A percentile compares a stretch with the other conserved stretches of the same genome.
Conservation (phyloP, 2,888 invertebrate species). For the Patella pellucida region DNA sequence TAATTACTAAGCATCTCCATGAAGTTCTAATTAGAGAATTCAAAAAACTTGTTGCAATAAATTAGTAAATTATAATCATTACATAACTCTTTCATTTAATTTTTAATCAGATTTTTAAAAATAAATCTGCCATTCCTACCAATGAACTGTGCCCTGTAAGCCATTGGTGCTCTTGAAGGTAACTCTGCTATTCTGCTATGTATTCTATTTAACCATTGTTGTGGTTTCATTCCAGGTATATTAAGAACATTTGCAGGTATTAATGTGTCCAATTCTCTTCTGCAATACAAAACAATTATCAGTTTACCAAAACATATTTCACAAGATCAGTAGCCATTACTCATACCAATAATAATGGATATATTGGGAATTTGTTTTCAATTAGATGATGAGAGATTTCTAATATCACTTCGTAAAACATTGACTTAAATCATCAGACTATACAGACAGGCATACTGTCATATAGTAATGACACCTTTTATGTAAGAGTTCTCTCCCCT, state of each 20-base stretch:
- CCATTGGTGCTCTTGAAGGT: conserved; percentile 81
- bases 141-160: conserved; percentile 85
- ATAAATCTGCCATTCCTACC: conserved; percentile 67
- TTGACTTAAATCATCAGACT: too few relatives aligned
- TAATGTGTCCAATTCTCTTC: conserved; percentile 80
- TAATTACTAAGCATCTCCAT: too few relatives aligned
- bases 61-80: too few relatives aligned
- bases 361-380: neutral
- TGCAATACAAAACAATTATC: conserved; percentile 39
- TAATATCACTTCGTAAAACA: too few relatives aligned
- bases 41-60: too few relatives aligned
- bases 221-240: conserved; percentile 86
- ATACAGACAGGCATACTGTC: too few relatives aligned
- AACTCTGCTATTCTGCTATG: conserved; percentile 90
- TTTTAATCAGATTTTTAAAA: too few relatives aligned
- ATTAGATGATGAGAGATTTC: too few relatives aligned
- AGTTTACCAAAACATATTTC: neutral
- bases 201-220: conserved; percentile 91
- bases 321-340: neutral
- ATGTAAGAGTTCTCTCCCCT: too few relatives aligned
- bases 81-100: too few relatives aligned
- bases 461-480: too few relatives aligned
- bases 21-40: too few relatives aligned
- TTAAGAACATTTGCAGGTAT: conserved; percentile 91
- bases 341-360: neutral